These are phyloP conservation scores for Labeo calbasu DNA, from an alignment of 2,797 vertebrate genomes.

Conservation along the genomic window DNA sequence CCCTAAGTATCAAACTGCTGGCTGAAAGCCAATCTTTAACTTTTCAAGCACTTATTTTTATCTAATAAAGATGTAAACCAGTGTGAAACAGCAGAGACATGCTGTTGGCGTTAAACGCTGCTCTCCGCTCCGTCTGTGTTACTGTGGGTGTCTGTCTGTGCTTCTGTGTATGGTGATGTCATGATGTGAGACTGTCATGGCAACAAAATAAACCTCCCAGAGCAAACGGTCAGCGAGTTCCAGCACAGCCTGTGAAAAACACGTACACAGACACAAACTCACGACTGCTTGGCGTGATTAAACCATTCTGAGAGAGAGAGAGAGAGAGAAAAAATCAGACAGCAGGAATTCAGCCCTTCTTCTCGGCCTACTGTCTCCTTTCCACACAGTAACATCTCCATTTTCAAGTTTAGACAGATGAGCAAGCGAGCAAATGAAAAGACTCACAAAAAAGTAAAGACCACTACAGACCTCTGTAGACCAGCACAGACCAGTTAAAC, in stretches of 20 bases:
- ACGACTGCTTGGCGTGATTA: not conserved
- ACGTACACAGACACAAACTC: constrained; percentile 29
- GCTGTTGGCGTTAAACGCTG: not conserved
- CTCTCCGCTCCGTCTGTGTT: not conserved
- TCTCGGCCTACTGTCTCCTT: not conserved
- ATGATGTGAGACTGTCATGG: constrained; percentile 51
- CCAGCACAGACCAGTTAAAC: too few relatives aligned
- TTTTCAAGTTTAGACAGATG: not conserved
- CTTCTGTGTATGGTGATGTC: constrained; percentile 59
- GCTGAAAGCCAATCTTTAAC: not conserved
- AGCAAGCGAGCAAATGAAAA: not conserved
- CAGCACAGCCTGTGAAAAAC: constrained; percentile 40
- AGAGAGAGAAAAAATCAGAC: not conserved
- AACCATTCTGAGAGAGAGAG: not conserved
- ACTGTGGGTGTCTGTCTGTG: constrained; percentile 7
- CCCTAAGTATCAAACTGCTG: not conserved
- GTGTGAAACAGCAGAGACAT: not conserved
- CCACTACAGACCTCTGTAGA: not conserved
- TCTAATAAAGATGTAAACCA: not conserved
- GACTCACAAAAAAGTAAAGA: not conserved
- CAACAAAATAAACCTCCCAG: constrained; percentile 61
- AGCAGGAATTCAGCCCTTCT: constrained; percentile 1
- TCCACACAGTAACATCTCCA: not conserved
- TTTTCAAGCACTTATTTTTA: not conserved
- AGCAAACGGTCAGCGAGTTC: constrained; percentile 50